Evolutionary conservation across 2,113 vertebrate genomes (phyloP).

Genomic region (Coreoperca whiteheadi): DNA sequence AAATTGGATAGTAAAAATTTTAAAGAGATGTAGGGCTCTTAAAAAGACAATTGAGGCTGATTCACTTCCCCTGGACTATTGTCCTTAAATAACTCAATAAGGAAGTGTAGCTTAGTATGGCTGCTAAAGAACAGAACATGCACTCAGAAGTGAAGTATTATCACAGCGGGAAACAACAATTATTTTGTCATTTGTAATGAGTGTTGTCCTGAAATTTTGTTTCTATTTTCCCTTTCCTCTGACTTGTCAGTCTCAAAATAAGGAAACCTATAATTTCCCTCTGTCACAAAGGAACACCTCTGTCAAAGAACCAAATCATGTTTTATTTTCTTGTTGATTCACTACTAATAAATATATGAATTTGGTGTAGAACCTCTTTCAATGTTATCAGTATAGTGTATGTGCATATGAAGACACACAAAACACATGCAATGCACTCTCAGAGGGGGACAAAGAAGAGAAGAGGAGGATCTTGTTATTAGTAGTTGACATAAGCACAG

Average conservation of each 20-base stretch:
- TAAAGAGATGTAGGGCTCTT: slow-evolving; percentile 27
- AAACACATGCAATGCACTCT: not conserved
- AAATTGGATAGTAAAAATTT: slow-evolving; percentile 35
- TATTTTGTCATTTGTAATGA: slow-evolving; percentile 2
- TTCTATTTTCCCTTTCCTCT: not conserved
- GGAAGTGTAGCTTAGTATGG: not conserved
- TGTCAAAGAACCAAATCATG: not conserved
- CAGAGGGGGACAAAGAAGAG: not conserved
- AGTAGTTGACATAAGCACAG: slow-evolving; percentile 20
- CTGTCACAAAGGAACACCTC: not conserved
- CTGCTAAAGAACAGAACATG: not conserved
- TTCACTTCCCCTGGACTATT: slow-evolving; percentile 34
- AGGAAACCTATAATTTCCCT: slow-evolving; percentile 19
- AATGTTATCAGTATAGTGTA: not conserved
- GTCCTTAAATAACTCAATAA: slow-evolving; percentile 23
- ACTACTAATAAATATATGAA: not conserved
- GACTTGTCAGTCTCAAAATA: not conserved
- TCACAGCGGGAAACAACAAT: not conserved
- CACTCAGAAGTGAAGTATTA: not conserved
- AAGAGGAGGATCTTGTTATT: slow-evolving; percentile 28
- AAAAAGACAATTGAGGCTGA: slow-evolving; percentile 40
- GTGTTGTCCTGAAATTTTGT: not conserved
- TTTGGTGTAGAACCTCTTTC: not conserved
- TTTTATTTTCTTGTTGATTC: slow-evolving; percentile 12
- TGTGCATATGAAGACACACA: not conserved